Evolutionary conservation across 2,888 invertebrate genomes (phyloP).

Genomic region (Axea sp.): DNA sequence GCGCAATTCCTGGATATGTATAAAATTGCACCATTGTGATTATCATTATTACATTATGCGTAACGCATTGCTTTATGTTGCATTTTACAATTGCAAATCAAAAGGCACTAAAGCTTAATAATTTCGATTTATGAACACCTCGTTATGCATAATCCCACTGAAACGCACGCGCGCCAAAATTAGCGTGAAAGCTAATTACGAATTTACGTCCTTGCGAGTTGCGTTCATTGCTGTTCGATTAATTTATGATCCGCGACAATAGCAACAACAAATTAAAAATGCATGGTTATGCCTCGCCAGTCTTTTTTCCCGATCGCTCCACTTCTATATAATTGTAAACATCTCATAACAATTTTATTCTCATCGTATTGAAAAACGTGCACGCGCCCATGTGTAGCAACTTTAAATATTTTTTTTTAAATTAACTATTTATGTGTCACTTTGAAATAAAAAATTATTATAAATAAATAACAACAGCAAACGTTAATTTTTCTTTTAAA

Average conservation of each 20-base stretch:
- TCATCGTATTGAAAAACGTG: too few relatives aligned
- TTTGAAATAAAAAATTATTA: too few relatives aligned
- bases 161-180: conserved; percentile 11
- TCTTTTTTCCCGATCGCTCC: conserved; percentile 1
- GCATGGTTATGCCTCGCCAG: background rate
- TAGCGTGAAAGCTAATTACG: conserved; percentile 21
- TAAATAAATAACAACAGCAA: too few relatives aligned
- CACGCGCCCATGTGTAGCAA: too few relatives aligned
- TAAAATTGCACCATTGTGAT: too few relatives aligned
- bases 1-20: too few relatives aligned
- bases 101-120: conserved; percentile 18
- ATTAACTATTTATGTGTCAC: too few relatives aligned
- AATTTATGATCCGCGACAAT: conserved; percentile 11
- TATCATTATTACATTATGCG: too few relatives aligned
- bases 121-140: conserved; percentile 10
- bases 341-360: conserved; percentile 6
- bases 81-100: background rate
- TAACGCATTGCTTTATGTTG: too few relatives aligned
- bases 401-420: too few relatives aligned
- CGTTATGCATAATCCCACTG: conserved; percentile 14
- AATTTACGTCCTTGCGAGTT: conserved; percentile 25
- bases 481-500: too few relatives aligned
- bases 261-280: conserved; percentile 1
- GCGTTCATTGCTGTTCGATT: conserved; percentile 15
- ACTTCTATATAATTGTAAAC: background rate